Base-by-base conservation (phyloP, 2,888 invertebrate genomes). In the Epinotia ramella region DNA sequence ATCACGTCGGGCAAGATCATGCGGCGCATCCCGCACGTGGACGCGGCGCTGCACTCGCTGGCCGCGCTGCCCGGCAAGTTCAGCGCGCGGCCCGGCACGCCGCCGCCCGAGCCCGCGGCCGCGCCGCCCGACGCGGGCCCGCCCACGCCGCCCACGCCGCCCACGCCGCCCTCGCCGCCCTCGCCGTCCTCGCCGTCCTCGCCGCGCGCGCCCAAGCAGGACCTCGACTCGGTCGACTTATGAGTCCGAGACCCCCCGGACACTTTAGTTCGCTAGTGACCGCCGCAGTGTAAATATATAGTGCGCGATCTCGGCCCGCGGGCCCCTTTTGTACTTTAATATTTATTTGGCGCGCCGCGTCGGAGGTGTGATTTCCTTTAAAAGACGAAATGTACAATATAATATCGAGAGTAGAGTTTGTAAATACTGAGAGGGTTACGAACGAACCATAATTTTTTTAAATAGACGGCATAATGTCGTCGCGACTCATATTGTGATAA, bases 1-100 rank as follows among this genome's bases (percentile, higher is more conserved):
- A 99, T 99, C 89, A 99, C 99, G 13, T 98, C 98, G 67, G 99
- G 99, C 77, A 98, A 98, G 93, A 98, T 99, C 86, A 99, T 99
- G 98, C 91, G 92, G 16, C 97, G 97, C 87, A 94, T 97, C 89
- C 97, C 97, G 73, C 97, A 97, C 89, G 95, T 95, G 63, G 97
- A 97, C 88, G 97, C 97, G 80, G 97, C 96, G 86, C 96, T 97
- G 80, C 96, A 96, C 4, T 93, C 93, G 81, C 91, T 93, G 77
- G 93, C 93, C 53, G 93, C 96, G 87, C 95, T 97, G 79, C 94
- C 94, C 9, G 94, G 94, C 83, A 94, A 94, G 88, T 94, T 94
- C 93, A 92, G 92, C 89, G 97, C 98, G 82, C 96, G 99, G 28
- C 96, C 98, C 76, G 67, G 57, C 57, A 60, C 78, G 40, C 40